These are phyloP conservation scores for Drosophila anomalata DNA, from an alignment of 2,888 invertebrate genomes.

Conservation along the genomic window DNA sequence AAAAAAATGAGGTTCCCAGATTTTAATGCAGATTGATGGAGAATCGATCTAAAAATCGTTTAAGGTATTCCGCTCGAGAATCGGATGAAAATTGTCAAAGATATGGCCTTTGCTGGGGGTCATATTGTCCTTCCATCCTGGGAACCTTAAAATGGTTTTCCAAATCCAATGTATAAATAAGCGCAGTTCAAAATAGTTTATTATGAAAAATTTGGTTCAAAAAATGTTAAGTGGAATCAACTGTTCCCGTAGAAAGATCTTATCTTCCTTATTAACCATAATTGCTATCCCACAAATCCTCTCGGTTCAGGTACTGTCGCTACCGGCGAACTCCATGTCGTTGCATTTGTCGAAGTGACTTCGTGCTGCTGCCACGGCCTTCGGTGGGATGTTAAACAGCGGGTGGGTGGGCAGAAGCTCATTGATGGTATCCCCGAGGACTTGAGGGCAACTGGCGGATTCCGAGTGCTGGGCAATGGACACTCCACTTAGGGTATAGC, in stretches of 20 bases:
- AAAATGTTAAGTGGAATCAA: constrained; percentile 33
- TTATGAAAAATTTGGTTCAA: constrained; percentile 48
- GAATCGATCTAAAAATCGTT: no score
- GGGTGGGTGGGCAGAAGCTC: constrained; percentile 91
- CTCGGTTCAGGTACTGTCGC: constrained; percentile 29
- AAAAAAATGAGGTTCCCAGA: no score
- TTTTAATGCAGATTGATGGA: no score
- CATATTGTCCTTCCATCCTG: no score
- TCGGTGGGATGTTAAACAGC: constrained; percentile 91
- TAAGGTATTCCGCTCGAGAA: no score
- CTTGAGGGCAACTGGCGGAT: constrained; percentile 84
- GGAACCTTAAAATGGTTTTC: no score
- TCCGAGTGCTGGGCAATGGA: constrained; percentile 93
- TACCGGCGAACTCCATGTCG: constrained; percentile 20
- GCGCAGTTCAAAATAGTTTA: constrained; percentile 31
- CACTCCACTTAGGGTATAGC: constrained; percentile 97
- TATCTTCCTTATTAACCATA: not conserved
- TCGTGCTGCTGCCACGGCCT: constrained; percentile 85
- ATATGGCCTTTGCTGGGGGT: no score
- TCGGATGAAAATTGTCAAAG: no score
- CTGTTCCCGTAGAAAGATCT: not conserved
- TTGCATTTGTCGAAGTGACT: constrained; percentile 82
- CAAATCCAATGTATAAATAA: not conserved
- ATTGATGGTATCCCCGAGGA: constrained; percentile 89
- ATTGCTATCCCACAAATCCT: constrained; percentile 18